Percentiles rank a stretch among this genome's conserved stretches.
phyloP scores from a whole-genome alignment of 1,140 invertebrate species.

The Drosophila albomicans region DNA sequence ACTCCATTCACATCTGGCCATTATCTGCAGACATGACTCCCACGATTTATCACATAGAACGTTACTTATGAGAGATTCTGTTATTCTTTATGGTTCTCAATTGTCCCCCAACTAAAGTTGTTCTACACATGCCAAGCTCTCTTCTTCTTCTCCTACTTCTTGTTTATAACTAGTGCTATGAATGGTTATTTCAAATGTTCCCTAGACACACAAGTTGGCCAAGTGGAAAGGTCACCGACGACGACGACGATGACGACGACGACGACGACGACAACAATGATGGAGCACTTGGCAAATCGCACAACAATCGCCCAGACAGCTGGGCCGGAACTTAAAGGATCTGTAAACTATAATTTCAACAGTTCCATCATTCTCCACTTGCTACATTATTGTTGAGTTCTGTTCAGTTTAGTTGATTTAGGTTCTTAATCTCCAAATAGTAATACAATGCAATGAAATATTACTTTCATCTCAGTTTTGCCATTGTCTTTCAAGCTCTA shows the following conservation, averaged over 20 bases:
- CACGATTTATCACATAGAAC: constrained; percentile 53
- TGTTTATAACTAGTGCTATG: constrained; percentile 2
- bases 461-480: neutral
- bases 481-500: constrained; percentile 13
- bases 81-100: constrained; percentile 60
- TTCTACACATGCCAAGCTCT: constrained; percentile 44
- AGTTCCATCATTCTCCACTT: neutral
- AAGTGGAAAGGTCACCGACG: constrained; percentile 66
- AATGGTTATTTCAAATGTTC: constrained; percentile 28
- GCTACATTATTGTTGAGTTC: neutral
- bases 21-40: constrained; percentile 48
- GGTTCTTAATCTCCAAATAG: constrained; percentile 4
- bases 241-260: no score
- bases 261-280: constrained; percentile 57
- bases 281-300: constrained; percentile 57
- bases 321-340: neutral
- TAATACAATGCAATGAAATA: constrained; percentile 10
- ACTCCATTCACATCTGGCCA: constrained; percentile 55
- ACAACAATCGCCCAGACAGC: constrained; percentile 34
- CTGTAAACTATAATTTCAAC: constrained; percentile 2
- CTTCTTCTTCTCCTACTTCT: neutral
- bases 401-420: neutral
- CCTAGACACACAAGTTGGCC: constrained; percentile 25
- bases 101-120: constrained; percentile 27
- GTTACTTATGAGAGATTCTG: constrained; percentile 64